Conservation (phyloP, 2,113 vertebrate genomes). For the Syngnathus scovelli region DNA sequence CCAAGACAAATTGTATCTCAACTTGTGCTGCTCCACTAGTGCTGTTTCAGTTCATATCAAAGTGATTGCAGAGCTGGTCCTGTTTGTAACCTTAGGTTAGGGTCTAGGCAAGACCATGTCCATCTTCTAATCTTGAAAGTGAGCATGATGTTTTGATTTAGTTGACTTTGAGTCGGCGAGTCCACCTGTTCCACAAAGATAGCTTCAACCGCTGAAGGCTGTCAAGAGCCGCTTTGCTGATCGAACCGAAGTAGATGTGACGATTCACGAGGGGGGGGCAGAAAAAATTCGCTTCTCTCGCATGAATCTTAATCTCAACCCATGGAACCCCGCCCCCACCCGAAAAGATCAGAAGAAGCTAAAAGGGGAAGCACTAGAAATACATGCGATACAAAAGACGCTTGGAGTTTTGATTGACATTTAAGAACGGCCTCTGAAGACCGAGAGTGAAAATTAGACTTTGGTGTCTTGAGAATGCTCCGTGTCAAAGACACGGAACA, state of each 20-base stretch:
- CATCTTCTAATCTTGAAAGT: background rate
- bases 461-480: constrained; percentile 14
- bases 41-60: background rate
- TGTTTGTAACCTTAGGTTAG: background rate
- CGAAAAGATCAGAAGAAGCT: constrained; percentile 16
- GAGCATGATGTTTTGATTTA: background rate
- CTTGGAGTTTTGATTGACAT: constrained; percentile 32
- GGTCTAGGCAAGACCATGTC: background rate
- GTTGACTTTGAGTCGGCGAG: background rate
- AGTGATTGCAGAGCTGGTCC: background rate
- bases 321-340: constrained; percentile 36
- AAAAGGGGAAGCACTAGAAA: constrained; percentile 8
- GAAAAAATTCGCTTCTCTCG: constrained; percentile 24
- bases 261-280: constrained; percentile 52
- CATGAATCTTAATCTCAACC: constrained; percentile 55
- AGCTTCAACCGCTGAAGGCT: constrained; percentile 46
- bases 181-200: constrained; percentile 20
- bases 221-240: constrained; percentile 35
- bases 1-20: no score
- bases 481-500: constrained; percentile 3
- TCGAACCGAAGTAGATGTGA: constrained; percentile 44
- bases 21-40: no score
- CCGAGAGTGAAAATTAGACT: constrained; percentile 39
- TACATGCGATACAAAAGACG: constrained; percentile 11
- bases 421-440: constrained; percentile 34